phyloP scores from a whole-genome alignment of 2,888 invertebrate genomes.

The Eupithecia exiguata region DNA sequence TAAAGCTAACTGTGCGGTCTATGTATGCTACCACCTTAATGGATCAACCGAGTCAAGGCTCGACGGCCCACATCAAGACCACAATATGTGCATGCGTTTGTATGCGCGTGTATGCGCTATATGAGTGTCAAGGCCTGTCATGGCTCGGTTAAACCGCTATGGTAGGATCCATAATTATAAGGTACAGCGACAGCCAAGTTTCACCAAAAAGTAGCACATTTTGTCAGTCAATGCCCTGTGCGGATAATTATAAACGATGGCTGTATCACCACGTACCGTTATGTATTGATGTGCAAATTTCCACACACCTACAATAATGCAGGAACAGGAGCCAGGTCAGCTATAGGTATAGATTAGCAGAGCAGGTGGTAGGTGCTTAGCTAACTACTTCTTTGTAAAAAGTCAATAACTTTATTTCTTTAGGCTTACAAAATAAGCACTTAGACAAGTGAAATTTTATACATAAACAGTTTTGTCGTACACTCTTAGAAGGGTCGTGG shows the following conservation, averaged over 20 bases:
- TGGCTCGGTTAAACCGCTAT: neutral
- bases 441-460: too few species aligned
- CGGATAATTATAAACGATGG: constrained; percentile 1
- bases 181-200: neutral
- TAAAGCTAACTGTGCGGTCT: neutral
- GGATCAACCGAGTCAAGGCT: neutral
- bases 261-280: constrained; percentile 18
- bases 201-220: constrained; percentile 7
- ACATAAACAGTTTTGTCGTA: too few species aligned
- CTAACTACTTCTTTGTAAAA: too few species aligned
- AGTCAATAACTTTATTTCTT: too few species aligned
- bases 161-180: neutral
- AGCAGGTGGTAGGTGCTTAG: neutral
- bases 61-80: neutral
- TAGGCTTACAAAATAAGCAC: too few species aligned
- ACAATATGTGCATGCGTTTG: too few species aligned
- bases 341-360: neutral
- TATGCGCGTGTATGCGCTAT: neutral
- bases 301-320: neutral
- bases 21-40: neutral
- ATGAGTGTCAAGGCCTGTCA: neutral
- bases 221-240: constrained; percentile 19
- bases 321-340: neutral
- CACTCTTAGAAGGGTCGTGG: too few species aligned
- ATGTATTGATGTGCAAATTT: constrained; percentile 19